A percentile compares a stretch with the other conserved stretches of the same genome.
Evolutionary conservation across 2,888 invertebrate species (phyloP).

Genomic region (Drosophila niveifrons): DNA sequence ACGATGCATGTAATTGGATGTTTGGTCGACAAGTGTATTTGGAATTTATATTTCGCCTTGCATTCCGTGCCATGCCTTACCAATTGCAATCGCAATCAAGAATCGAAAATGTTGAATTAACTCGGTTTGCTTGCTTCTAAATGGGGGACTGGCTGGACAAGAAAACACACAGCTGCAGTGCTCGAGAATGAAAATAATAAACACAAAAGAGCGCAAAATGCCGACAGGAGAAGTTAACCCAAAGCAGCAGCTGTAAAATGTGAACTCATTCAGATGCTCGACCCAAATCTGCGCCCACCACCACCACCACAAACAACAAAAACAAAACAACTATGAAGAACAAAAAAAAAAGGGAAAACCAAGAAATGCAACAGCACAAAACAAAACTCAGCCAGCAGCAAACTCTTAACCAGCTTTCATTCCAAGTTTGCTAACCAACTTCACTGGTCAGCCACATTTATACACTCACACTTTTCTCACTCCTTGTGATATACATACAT

Average conservation of each 20-base stretch:
- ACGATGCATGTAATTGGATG: slow-evolving; percentile 30
- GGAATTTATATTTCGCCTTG: slow-evolving; percentile 7
- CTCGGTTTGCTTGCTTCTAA: slow-evolving; percentile 14
- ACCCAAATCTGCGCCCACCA: slow-evolving; percentile 66
- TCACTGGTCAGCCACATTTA: slow-evolving; percentile 48
- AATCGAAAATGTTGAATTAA: slow-evolving; percentile 53
- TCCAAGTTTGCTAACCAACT: slow-evolving; percentile 55
- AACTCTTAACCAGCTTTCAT: slow-evolving; percentile 39
- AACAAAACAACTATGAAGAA: background rate
- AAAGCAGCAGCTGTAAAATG: slow-evolving; percentile 43
- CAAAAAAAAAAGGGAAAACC: slow-evolving; percentile 13
- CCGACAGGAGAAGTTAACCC: slow-evolving; percentile 35
- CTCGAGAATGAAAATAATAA: slow-evolving; percentile 34
- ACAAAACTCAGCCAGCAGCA: slow-evolving; percentile 33
- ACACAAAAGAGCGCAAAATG: slow-evolving; percentile 40
- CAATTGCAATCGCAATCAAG: slow-evolving; percentile 29
- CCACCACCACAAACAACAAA: slow-evolving; percentile 26
- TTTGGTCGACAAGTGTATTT: slow-evolving; percentile 34
- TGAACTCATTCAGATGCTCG: slow-evolving; percentile 69
- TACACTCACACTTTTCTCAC: slow-evolving; percentile 12
- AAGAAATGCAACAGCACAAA: slow-evolving; percentile 63
- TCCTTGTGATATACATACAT: background rate
- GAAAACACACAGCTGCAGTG: slow-evolving; percentile 18
- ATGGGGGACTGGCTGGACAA: slow-evolving; percentile 10
- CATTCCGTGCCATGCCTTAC: background rate